Percentiles rank a stretch among this genome's conserved stretches.
Conservation (phyloP, 2,113 vertebrate genomes). For the Grammomys surdaster region DNA sequence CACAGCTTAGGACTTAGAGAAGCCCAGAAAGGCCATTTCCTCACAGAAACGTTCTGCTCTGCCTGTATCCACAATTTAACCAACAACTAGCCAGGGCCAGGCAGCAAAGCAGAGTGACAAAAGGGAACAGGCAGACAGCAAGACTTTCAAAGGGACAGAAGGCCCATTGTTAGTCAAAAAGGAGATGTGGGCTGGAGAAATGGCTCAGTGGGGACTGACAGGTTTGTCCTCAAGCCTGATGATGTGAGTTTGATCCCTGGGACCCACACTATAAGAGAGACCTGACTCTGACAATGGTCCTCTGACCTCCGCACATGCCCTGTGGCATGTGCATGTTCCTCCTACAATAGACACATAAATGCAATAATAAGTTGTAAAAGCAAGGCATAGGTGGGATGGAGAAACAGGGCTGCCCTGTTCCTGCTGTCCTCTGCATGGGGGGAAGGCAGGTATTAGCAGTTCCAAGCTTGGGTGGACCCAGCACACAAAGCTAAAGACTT, state of each 20-base stretch:
- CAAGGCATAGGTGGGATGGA: too few relatives aligned
- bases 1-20: background rate
- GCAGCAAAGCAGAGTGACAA: background rate
- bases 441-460: too few relatives aligned
- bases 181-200: background rate
- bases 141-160: background rate
- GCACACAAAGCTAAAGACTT: background rate
- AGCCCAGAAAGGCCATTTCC: accelerated
- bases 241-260: background rate
- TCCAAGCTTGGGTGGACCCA: background rate
- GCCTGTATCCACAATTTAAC: background rate
- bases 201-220: background rate
- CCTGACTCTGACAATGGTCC: background rate
- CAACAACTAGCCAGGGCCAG: background rate
- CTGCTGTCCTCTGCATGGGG: background rate
- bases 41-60: background rate
- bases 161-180: background rate
- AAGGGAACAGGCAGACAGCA: background rate
- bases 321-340: background rate
- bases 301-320: background rate
- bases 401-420: accelerated
- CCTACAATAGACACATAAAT: background rate
- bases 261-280: background rate
- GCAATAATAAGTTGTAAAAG: background rate
- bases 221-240: background rate